Conservation (phyloP, 2,888 invertebrate species). For the Coremacera marginata region DNA sequence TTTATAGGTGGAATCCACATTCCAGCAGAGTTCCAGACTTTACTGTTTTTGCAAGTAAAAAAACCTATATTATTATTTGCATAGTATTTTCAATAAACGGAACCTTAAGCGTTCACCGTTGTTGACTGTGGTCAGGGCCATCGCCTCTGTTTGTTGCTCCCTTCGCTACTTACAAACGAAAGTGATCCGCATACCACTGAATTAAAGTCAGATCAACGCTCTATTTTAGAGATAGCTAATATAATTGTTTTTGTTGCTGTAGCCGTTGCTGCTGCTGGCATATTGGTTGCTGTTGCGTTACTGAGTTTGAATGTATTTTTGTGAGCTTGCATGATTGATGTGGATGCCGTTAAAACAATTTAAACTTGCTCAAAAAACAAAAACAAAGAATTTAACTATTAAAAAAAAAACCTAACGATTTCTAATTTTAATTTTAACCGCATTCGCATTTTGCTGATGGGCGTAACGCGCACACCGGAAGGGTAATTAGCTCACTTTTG, state of each 20-base stretch:
- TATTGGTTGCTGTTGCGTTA: background rate
- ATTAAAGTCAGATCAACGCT: conserved; percentile 9
- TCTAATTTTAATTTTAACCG: conserved; percentile 30
- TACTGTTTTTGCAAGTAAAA: background rate
- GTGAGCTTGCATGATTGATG: conserved; percentile 28
- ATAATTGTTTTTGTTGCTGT: background rate
- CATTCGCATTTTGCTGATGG: conserved; percentile 56
- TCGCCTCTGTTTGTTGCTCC: background rate
- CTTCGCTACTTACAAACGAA: conserved; percentile 36
- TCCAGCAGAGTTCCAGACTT: too few relatives aligned
- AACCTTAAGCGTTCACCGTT: background rate
- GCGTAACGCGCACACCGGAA: conserved; percentile 66
- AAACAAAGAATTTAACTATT: background rate
- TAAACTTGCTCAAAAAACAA: conserved; percentile 12
- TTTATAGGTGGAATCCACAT: too few relatives aligned
- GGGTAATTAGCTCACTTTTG: conserved; percentile 67
- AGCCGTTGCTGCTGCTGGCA: conserved; percentile 13
- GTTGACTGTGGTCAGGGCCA: conserved; percentile 47
- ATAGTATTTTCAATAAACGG: background rate
- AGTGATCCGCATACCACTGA: conserved; percentile 32
- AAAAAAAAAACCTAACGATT: conserved; percentile 11
- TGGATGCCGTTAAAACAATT: conserved; percentile 24
- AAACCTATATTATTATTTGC: background rate
- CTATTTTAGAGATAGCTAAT: conserved; percentile 5
- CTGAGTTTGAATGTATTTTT: background rate